Percentiles rank a stretch among this genome's conserved stretches.
phyloP scores from a whole-genome alignment of 2,888 invertebrate genomes.

The Melinaea menophilus region DNA sequence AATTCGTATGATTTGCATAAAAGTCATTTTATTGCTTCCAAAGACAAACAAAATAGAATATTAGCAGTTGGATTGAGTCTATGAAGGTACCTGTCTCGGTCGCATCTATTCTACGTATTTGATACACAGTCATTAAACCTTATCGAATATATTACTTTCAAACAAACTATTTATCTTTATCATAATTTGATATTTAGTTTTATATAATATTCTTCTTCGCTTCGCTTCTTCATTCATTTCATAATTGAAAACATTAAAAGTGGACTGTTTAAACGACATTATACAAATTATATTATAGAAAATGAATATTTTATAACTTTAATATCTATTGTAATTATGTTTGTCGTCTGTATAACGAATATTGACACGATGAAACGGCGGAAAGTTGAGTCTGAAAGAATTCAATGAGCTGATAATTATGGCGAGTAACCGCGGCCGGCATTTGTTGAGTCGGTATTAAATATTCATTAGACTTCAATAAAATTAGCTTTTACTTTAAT shows the following conservation, averaged over 20 bases:
- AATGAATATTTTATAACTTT: background rate
- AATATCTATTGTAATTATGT: constrained; percentile 15
- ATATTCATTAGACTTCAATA: constrained; percentile 57
- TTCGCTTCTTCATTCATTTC: too few relatives aligned
- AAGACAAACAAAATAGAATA: constrained; percentile 77
- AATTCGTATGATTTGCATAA: constrained; percentile 78
- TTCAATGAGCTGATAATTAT: constrained; percentile 68
- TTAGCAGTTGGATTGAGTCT: constrained; percentile 72
- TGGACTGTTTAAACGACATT: too few relatives aligned
- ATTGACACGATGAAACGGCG: constrained; percentile 17
- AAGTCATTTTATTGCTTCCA: constrained; percentile 77
- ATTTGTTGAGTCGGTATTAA: constrained; percentile 62
- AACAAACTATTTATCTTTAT: too few relatives aligned
- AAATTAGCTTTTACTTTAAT: constrained; percentile 20
- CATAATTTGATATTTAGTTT: too few relatives aligned
- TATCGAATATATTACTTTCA: background rate
- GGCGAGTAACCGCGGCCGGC: constrained; percentile 58
- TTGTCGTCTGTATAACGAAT: constrained; percentile 21
- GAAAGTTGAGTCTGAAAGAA: constrained; percentile 43
- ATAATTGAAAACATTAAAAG: too few relatives aligned
- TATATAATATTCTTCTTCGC: too few relatives aligned
- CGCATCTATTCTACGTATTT: constrained; percentile 9
- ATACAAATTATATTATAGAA: background rate
- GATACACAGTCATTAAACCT: constrained; percentile 5
- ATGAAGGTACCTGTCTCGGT: constrained; percentile 39